phyloP scores from a whole-genome alignment of 92 coral and sea anemone genomes.

The Paragorgia papillata region DNA sequence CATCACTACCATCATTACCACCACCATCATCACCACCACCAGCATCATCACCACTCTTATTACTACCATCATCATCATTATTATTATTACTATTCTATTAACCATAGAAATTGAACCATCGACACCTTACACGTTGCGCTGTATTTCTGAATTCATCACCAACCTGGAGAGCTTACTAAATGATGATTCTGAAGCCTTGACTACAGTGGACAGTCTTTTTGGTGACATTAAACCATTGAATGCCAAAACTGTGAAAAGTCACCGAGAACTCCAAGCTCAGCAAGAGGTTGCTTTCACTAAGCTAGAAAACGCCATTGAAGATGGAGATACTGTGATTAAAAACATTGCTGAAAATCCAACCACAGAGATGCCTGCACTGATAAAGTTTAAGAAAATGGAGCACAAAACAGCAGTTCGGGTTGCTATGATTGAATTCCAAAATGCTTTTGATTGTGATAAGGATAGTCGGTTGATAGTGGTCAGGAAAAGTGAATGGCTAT shows the following conservation, averaged over 20 bases:
- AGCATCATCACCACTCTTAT: no score
- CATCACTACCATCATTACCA: no score
- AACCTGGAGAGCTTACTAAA: conserved; percentile 3
- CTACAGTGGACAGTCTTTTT: conserved; percentile 61
- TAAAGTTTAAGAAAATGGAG: conserved; percentile 62
- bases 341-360: conserved; percentile 57
- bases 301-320: conserved; percentile 80
- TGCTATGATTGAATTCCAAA: conserved; percentile 79
- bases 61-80: no score
- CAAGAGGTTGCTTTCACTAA: conserved; percentile 65
- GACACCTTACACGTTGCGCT: conserved; percentile 23
- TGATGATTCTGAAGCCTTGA: conserved; percentile 36
- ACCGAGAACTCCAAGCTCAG: conserved; percentile 40
- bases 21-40: no score
- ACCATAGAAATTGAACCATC: conserved; percentile 30
- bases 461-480: conserved; percentile 31
- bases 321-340: conserved; percentile 69
- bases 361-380: conserved; percentile 35
- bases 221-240: conserved; percentile 64
- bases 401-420: conserved; percentile 71
- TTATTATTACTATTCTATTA: no score
- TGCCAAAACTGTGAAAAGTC: conserved; percentile 60
- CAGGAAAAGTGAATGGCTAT: conserved; percentile 4
- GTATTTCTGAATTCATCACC: conserved; percentile 16
- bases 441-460: conserved; percentile 66